Percentiles rank a stretch among this genome's conserved stretches.
Conservation (phyloP, 37 sponge, comb jelly and placozoan genomes). For the Theonella swinhoei region DNA sequence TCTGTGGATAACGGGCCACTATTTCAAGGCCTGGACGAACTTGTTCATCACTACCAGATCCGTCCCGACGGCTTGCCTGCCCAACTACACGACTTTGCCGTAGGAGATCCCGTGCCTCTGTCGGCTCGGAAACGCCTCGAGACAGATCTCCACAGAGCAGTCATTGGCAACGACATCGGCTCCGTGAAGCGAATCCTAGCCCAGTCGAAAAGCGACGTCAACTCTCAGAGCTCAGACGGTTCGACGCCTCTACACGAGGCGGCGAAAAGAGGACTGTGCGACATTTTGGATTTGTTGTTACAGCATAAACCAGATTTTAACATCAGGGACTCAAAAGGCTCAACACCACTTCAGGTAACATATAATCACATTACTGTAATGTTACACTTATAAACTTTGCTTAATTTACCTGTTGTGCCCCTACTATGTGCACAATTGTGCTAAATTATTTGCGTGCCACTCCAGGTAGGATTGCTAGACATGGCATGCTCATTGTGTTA, state of each 20-base stretch:
- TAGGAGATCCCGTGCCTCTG: constrained; percentile 66
- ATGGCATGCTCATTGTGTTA: too few species aligned
- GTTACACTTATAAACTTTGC: neutral
- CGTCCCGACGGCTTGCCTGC: constrained; percentile 77
- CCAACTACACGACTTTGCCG: constrained; percentile 52
- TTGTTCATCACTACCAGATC: constrained; percentile 71
- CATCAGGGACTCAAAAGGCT: constrained; percentile 76
- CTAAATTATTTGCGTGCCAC: too few species aligned
- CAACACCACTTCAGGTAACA: constrained; percentile 81
- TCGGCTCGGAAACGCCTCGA: constrained; percentile 54
- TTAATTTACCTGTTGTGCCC: too few species aligned
- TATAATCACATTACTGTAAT: neutral
- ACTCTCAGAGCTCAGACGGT: constrained; percentile 76
- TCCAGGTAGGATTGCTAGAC: too few species aligned
- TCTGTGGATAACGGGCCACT: constrained; percentile 89
- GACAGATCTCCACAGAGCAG: constrained; percentile 82
- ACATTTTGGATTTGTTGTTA: constrained; percentile 56
- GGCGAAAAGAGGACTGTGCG: constrained; percentile 57
- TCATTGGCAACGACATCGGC: constrained; percentile 23
- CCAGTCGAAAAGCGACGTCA: constrained; percentile 23
- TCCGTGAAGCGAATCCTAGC: constrained; percentile 40
- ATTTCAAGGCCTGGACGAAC: constrained; percentile 88
- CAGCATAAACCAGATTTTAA: constrained; percentile 73
- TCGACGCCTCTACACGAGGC: constrained; percentile 79
- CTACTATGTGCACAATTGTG: too few species aligned